Evolutionary conservation across 2,888 invertebrate species (phyloP).

Genomic region (Incurvaria masculella): DNA sequence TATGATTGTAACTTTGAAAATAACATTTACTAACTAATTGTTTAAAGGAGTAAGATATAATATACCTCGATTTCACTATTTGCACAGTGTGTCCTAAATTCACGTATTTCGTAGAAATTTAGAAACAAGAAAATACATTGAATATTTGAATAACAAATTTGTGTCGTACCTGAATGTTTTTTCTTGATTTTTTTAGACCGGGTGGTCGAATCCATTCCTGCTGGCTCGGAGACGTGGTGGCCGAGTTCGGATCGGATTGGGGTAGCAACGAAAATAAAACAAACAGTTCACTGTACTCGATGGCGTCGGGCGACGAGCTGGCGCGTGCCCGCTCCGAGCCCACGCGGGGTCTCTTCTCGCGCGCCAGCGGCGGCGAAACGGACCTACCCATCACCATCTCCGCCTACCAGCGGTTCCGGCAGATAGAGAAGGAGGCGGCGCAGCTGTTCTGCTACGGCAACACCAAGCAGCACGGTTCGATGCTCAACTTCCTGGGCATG

Average conservation of each 20-base stretch:
- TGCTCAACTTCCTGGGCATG: conserved; percentile 62
- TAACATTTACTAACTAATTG: no score
- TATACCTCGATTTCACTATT: no score
- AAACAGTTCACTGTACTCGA: conserved; percentile 37
- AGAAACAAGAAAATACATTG: no score
- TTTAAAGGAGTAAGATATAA: no score
- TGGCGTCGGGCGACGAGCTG: conserved; percentile 61
- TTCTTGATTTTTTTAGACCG: conserved; percentile 48
- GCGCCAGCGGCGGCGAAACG: conserved; percentile 61
- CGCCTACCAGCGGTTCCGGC: conserved; percentile 62
- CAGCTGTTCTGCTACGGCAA: conserved; percentile 60
- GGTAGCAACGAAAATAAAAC: conserved; percentile 55
- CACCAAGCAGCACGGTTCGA: conserved; percentile 58
- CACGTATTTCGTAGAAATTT: no score
- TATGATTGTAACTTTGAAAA: no score
- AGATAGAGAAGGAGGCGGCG: conserved; percentile 64
- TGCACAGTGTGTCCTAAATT: no score
- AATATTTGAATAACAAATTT: no score
- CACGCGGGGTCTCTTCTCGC: conserved; percentile 57
- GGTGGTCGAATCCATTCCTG: conserved; percentile 75
- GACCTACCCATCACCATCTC: conserved; percentile 57
- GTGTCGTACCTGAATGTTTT: no score
- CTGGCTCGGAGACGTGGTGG: conserved; percentile 72
- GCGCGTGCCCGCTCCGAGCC: conserved; percentile 53
- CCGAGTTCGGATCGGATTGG: conserved; percentile 71